These are phyloP conservation scores for Hemicentrotus pulcherrimus DNA, from an alignment of 35 echinoderm and acorn worm species.

Conservation along the genomic window DNA sequence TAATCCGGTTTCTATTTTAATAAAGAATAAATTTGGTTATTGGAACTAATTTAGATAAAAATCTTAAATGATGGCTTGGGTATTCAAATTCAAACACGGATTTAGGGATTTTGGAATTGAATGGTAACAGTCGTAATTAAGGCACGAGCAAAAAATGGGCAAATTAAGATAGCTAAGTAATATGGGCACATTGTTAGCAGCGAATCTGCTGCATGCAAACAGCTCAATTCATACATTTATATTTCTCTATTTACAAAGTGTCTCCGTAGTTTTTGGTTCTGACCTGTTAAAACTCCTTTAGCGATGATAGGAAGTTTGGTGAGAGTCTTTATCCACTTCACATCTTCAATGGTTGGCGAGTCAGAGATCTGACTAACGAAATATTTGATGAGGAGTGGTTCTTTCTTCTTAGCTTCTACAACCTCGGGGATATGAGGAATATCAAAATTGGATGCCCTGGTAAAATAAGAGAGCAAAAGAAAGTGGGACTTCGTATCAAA, in stretches of 20 bases:
- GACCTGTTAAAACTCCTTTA: conserved; percentile 2
- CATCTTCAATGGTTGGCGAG: background rate
- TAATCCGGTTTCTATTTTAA: too few species aligned
- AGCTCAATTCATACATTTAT: too few species aligned
- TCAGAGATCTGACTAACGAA: background rate
- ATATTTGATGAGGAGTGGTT: background rate
- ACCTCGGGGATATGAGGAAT: background rate
- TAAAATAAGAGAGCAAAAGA: background rate
- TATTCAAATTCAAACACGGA: too few species aligned
- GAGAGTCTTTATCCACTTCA: background rate
- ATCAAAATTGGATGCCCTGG: background rate
- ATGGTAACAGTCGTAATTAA: too few species aligned
- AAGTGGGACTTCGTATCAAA: background rate
- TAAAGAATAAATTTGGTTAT: too few species aligned
- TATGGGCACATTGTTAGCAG: too few species aligned
- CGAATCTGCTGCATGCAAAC: too few species aligned
- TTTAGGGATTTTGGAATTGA: too few species aligned
- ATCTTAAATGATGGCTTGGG: too few species aligned
- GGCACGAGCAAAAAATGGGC: too few species aligned
- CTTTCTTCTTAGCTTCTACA: background rate
- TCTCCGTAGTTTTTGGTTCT: background rate
- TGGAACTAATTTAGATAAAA: too few species aligned
- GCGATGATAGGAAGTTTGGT: background rate
- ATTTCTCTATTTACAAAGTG: background rate
- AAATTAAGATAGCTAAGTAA: too few species aligned